Evolutionary conservation across 2,113 vertebrate species (phyloP), one percentile per base, ranked within the genome.

Genomic region (Gobiocypris rarus): DNA sequence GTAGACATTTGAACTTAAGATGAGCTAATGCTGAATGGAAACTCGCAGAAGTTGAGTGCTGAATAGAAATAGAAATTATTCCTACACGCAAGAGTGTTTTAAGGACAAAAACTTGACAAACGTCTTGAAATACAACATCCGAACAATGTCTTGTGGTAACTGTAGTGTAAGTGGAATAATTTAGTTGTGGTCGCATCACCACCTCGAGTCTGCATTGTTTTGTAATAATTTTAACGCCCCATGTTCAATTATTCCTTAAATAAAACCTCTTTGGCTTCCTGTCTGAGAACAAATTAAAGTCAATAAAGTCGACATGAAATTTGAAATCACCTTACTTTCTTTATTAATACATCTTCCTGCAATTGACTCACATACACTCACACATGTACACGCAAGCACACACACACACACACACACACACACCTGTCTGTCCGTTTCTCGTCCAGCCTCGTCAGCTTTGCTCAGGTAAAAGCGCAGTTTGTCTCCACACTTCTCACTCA

Each of bases 391-490:
- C 94, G 11, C 61, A 34, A 65, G n/a, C 67, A 24, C 75, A 93
- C 94, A 22, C 61, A 31, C 74, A 28, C 67, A 19, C 75, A 93
- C 94, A 15, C 52, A 34, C 65, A 28, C 58, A 24, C 75, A 93
- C 94, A 15, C 65, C 91, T 95, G 94, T 86, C 95, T 88, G 91
- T 95, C 94, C 0, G 91, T 95, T 88, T 95, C 94, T 24, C 84
- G 92, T 24, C 94, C 94, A 0, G 91, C 94, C 83, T 94, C 94
- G 1, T 95, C 94, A 4, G 95, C 94, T 73, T 95, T 95, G 87
- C 95, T 95, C 87, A 96, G 93, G 88, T 94, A 95, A 88, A 95
- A 95, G 80, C 91, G 76, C 78, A 96, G 84, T 85, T 93, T 95
- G 88, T 96, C 93, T 43, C 89, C 92, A 50, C 92, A 93, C 67